A percentile compares a stretch with the other conserved stretches of the same genome.
Conservation (phyloP, 2,888 invertebrate genomes). For the Papilio gigon region DNA sequence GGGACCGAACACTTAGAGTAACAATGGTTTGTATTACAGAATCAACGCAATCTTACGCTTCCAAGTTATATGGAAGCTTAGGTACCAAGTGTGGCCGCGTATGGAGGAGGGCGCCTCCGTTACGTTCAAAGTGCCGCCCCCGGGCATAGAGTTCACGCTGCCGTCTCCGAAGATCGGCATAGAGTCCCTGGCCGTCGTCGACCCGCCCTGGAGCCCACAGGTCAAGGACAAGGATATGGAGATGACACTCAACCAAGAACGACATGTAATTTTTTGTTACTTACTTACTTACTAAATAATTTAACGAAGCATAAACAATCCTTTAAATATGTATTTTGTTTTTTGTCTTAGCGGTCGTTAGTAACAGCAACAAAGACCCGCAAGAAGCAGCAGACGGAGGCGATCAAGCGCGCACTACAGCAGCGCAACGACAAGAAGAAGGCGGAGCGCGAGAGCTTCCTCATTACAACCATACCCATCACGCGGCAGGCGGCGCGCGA, state of each 20-base stretch:
- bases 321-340: constrained; percentile 37
- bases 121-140: constrained; percentile 98
- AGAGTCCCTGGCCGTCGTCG: constrained; percentile 95
- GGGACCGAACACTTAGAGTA: no score
- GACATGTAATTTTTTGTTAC: constrained; percentile 91
- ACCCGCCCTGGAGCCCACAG: constrained; percentile 99
- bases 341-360: constrained; percentile 87
- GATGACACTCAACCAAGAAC: constrained; percentile 98
- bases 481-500: constrained; percentile 98
- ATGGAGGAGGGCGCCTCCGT: constrained; percentile 99
- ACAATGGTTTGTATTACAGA: constrained; percentile 54
- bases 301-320: no score
- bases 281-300: no score
- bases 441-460: constrained; percentile 96
- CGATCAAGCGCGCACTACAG: constrained; percentile 96
- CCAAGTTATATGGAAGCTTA: constrained; percentile 97
- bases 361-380: constrained; percentile 99
- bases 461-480: constrained; percentile 97
- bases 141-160: constrained; percentile 98
- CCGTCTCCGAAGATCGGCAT: constrained; percentile 99
- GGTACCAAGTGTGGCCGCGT: constrained; percentile 99
- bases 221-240: constrained; percentile 99
- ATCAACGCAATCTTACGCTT: constrained; percentile 85
- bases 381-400: constrained; percentile 99
- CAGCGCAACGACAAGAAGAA: constrained; percentile 98